Percentiles rank a stretch among this genome's conserved stretches.
phyloP scores from a whole-genome alignment of 1,140 invertebrate species.

The Globodera ellingtonae region DNA sequence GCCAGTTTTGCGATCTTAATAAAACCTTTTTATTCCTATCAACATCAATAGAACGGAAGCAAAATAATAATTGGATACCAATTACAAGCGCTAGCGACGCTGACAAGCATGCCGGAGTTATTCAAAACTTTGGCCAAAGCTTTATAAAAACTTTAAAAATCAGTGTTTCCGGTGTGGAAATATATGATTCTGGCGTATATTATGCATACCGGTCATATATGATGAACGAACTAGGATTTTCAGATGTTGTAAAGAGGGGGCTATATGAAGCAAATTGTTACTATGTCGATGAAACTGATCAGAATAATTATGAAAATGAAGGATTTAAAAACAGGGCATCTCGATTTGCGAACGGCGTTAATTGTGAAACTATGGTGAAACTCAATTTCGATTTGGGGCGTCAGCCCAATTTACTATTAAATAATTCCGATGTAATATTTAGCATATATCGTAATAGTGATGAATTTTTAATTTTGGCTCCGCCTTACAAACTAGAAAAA shows the following conservation, averaged over 20 bases:
- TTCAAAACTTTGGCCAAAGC: no score
- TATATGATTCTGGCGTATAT: no score
- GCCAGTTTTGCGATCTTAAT: neutral
- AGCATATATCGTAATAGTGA: slow-evolving; percentile 24
- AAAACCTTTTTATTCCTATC: neutral
- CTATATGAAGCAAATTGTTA: slow-evolving; percentile 9
- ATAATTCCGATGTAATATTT: slow-evolving; percentile 33
- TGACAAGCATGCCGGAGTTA: no score
- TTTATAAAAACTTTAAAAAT: no score
- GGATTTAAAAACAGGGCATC: neutral
- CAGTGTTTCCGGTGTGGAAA: no score
- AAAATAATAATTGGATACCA: no score
- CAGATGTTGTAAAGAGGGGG: neutral
- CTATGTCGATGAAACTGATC: neutral
- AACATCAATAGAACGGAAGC: neutral
- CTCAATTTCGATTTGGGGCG: slow-evolving; percentile 39
- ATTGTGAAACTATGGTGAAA: neutral
- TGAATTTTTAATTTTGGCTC: slow-evolving; percentile 36
- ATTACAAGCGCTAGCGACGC: no score
- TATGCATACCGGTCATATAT: no score
- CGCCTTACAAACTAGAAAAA: neutral
- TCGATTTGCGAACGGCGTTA: neutral
- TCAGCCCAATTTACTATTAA: slow-evolving; percentile 26
- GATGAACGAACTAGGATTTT: neutral
- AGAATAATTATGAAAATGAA: neutral